Evolutionary conservation across 2,888 invertebrate species (phyloP).

Genomic region (Sinotaia quadrata): DNA sequence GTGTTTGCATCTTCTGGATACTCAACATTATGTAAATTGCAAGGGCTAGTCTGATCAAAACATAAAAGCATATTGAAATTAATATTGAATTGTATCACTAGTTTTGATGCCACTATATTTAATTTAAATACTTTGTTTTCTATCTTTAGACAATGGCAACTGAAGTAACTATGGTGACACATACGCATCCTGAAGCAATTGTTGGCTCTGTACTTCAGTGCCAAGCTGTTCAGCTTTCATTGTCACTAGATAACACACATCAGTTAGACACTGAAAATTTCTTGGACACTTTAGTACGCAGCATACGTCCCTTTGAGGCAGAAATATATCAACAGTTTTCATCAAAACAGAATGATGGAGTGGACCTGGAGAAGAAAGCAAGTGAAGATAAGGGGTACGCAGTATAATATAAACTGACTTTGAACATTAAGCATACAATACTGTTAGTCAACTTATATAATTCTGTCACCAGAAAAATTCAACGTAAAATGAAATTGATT

Average conservation of each 20-base stretch:
- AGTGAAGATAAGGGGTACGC: conserved; percentile 8
- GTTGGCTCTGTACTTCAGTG: conserved; percentile 74
- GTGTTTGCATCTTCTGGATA: no score
- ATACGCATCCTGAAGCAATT: conserved; percentile 73
- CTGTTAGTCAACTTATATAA: no score
- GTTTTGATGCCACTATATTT: no score
- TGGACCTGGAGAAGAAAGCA: not conserved
- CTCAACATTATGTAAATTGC: no score
- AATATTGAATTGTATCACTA: no score
- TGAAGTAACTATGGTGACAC: conserved; percentile 77
- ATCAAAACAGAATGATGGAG: not conserved
- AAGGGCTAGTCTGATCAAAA: no score
- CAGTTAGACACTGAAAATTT: conserved; percentile 47
- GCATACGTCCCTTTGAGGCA: conserved; percentile 49
- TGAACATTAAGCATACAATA: no score
- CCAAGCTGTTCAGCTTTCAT: conserved; percentile 77
- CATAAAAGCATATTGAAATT: no score
- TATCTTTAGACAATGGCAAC: conserved; percentile 13
- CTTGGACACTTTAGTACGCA: conserved; percentile 46
- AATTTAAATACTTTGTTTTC: not conserved
- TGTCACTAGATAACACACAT: conserved; percentile 36
- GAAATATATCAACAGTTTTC: conserved; percentile 17
- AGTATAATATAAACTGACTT: no score
- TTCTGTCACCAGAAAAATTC: no score
- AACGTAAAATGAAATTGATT: no score